phyloP scores from a whole-genome alignment of 1,140 invertebrate genomes.

The Saccostrea glomerata region DNA sequence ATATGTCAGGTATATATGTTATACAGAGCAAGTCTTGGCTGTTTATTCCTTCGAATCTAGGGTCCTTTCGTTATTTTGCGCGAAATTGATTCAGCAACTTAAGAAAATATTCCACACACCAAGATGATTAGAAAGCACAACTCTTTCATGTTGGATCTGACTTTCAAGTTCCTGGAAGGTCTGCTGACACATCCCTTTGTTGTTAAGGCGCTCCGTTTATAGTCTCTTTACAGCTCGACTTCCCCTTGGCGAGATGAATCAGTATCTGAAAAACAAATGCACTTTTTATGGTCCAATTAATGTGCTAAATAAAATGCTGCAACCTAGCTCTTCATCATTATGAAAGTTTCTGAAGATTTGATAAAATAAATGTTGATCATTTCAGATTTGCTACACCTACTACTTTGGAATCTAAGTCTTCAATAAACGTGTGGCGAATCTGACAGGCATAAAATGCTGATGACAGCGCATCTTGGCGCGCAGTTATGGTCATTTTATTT shows the following conservation, averaged over 20 bases:
- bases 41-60: no score
- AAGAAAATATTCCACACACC: neutral
- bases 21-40: no score
- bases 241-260: conserved; percentile 17
- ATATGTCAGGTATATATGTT: no score
- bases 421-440: conserved; percentile 11
- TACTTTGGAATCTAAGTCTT: neutral
- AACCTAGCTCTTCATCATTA: neutral
- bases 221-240: neutral
- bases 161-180: neutral
- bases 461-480: neutral
- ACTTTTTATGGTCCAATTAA: conserved; percentile 29
- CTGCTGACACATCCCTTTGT: conserved; percentile 25
- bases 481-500: conserved; percentile 22
- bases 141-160: neutral
- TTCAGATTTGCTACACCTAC: neutral
- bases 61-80: no score
- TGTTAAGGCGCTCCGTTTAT: conserved; percentile 11
- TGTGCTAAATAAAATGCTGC: conserved; percentile 6
- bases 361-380: neutral
- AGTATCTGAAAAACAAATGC: conserved; percentile 22
- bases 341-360: neutral
- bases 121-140: neutral
- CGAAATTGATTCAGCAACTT: no score
- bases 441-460: conserved; percentile 20